Conservation (phyloP, 2,113 vertebrate genomes). For the Cebidichthys violaceus region DNA sequence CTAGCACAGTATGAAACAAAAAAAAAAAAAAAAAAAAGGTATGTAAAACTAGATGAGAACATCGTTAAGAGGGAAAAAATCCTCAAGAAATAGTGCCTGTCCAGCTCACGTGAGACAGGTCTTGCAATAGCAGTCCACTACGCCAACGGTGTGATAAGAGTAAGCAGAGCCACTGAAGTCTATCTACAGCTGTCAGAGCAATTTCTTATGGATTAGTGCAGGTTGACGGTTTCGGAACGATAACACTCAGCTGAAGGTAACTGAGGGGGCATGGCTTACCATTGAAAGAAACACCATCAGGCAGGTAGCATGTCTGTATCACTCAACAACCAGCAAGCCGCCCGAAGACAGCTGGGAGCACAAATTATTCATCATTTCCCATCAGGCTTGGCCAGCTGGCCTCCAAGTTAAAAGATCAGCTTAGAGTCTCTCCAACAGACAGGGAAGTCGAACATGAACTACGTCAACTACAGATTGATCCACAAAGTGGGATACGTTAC, state of each 20-base stretch:
- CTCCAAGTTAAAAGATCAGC: slow-evolving; percentile 13
- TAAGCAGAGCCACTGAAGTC: slow-evolving; percentile 39
- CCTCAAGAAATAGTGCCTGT: slow-evolving; percentile 77
- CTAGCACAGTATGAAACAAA: slow-evolving; percentile 6
- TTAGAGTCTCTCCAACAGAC: slow-evolving; percentile 21
- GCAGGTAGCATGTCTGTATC: slow-evolving; percentile 8
- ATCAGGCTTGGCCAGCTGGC: slow-evolving; percentile 26
- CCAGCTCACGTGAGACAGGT: slow-evolving; percentile 81
- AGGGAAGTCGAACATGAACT: slow-evolving; percentile 34
- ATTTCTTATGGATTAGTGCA: slow-evolving; percentile 78
- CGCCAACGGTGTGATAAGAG: slow-evolving; percentile 34
- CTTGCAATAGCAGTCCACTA: slow-evolving; percentile 79
- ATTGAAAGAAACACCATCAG: slow-evolving; percentile 18
- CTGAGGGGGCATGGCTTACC: slow-evolving; percentile 64
- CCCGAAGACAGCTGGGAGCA: slow-evolving; percentile 14
- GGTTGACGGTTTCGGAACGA: slow-evolving; percentile 66
- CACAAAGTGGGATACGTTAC: slow-evolving; percentile 93
- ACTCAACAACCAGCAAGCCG: slow-evolving; percentile 43
- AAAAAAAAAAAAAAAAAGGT: slow-evolving; percentile 10
- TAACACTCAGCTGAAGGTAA: slow-evolving; percentile 20
- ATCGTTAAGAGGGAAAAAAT: not conserved
- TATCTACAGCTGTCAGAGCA: slow-evolving; percentile 31
- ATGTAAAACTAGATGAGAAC: slow-evolving; percentile 18
- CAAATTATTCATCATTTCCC: slow-evolving; percentile 2
- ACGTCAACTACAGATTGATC: slow-evolving; percentile 58